Base-by-base conservation (phyloP, 1,140 invertebrate genomes). In the Brachionus koreanus region DNA sequence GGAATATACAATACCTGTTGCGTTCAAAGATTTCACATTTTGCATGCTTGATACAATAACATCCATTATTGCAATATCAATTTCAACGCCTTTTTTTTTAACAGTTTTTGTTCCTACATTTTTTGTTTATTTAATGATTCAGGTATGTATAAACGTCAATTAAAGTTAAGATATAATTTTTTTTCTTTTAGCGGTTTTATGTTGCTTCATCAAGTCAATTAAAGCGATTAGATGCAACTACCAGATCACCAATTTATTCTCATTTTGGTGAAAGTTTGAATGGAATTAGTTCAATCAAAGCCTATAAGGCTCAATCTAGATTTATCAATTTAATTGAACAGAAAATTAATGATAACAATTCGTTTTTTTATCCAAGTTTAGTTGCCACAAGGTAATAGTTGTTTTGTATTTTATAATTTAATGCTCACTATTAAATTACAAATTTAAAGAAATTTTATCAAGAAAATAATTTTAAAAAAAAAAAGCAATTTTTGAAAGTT, bases 161-260 rank as follows among this genome's bases (percentile, higher is more conserved):
- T 67, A 35, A 9, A n/a, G 7, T 33, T 33, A 12, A 12, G 7
- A 33, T 67, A 16, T n/a, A 57, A 7, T 6, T 43, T 74, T 19
- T 33, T 83, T 74, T 63, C 1, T 49, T 65, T 76, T 39, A 69
- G 49, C 4, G 74, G 10, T 74, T 35, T 37, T 98, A 98, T 88
- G 94, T 98, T 63, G 90, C 92, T 1, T 94, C 96, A 0, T 98
- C 96, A 1, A 89, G 97, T 29, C 97, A 99, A 86, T 87, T 99
- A 77, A 98, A 97, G 89, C 91, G 97, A 63, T 87, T 99, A 23
- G 96, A 98, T 88, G 98, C 96, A 0, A 93, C 97, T 0, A 95
- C 94, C 13, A 91, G 95, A 67, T 98, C 96, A 9, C 97, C 97
- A 0, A 97, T 99, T 85, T 98, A 97, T 89, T 97, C 96, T 5